Evolutionary conservation across 2,888 invertebrate species (phyloP), one percentile per base, ranked within the genome.

Genomic region (Drosophila mercatorum): DNA sequence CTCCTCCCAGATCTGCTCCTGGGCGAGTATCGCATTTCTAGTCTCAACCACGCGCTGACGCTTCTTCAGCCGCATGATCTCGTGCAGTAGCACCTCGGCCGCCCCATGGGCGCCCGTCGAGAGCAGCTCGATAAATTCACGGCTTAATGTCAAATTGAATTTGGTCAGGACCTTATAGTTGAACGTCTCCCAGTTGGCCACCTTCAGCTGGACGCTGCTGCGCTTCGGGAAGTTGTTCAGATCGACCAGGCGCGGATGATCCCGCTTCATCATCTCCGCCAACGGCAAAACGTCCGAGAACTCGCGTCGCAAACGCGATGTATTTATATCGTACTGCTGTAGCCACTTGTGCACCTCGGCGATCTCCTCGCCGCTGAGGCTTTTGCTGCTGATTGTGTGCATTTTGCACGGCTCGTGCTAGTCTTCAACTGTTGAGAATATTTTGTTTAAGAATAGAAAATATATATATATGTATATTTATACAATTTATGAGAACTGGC

Each of bases 171-270:
- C 96, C 92, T 96, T 96, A 71, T 95, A 94, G 91, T 97, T 96
- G n/a, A 97, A 93, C 0, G 95, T 96, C 89, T 94, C 94, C 97
- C 97, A 97, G 90, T 97, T 97, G 81, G 95, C 94, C 44, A 96
- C 90, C 93, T 97, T 97, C 51, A 95, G 93, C 0, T 95, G 93
- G 44, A 95, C 93, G 55, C 96, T 95, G 92, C 95, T 96, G 66
- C 95, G 94, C 0, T 96, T 94, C 0, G 95, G 94, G 91, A 97
- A 97, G 93, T 97, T 97, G 91, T 97, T 96, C 89, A 97, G 92
- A 53, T 97, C 96, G 12, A 97, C 95, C 55, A 95, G 84, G 80
- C 95, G 95, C 0, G 97, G 97, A 89, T 95, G 95, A 88, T 95
- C 95, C 8, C 94, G 93, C 88, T 95, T 95, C 11, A 97, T 91